Conservation (phyloP, 2,888 invertebrate genomes). For the Leptopilina myrica region DNA sequence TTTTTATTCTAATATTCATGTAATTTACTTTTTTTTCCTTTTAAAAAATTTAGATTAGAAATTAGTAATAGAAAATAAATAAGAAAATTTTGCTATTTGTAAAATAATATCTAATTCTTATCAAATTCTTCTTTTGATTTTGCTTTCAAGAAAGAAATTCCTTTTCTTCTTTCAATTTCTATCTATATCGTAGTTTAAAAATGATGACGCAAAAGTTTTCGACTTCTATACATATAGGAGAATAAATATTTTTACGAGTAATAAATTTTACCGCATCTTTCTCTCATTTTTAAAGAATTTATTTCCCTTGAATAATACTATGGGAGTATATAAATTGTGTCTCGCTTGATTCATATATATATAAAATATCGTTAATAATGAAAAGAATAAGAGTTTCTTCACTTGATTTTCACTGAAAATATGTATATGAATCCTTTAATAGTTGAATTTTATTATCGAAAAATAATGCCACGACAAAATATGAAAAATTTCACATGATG, state of each 20-base stretch:
- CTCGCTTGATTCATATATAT: not conserved
- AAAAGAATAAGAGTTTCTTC: conserved; percentile 1
- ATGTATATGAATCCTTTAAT: conserved; percentile 1
- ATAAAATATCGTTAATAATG: not conserved
- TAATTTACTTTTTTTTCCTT: not conserved
- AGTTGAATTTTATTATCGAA: not conserved
- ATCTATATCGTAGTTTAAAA: no score
- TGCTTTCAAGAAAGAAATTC: no score
- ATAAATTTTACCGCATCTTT: conserved; percentile 6
- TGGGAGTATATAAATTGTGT: conserved; percentile 9
- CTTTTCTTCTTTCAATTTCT: no score
- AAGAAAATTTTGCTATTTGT: no score
- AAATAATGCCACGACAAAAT: no score
- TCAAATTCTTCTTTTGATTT: not conserved
- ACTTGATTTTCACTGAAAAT: conserved; percentile 4
- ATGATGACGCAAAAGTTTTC: not conserved
- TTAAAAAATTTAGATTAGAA: no score
- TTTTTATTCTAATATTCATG: no score
- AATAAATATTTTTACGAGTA: conserved; percentile 14
- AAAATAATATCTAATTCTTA: not conserved
- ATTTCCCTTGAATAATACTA: conserved; percentile 7
- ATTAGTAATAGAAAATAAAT: no score
- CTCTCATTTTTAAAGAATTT: conserved; percentile 6
- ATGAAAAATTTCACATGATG: no score
- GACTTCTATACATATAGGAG: not conserved